Evolutionary conservation across 2,113 vertebrate genomes (phyloP).

Genomic region (Heloderma charlesbogerti): DNA sequence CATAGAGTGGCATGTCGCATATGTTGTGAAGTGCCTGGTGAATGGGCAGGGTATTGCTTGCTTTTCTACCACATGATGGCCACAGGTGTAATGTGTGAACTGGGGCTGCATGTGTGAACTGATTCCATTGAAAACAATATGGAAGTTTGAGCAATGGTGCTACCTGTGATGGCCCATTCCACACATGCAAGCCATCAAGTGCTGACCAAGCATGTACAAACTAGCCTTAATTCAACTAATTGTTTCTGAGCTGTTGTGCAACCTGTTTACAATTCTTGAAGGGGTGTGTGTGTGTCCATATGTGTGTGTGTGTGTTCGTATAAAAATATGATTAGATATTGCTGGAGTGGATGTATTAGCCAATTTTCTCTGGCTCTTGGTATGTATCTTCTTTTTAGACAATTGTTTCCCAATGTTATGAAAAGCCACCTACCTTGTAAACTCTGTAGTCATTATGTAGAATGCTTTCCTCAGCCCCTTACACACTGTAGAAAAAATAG

Average conservation of each 20-base stretch:
- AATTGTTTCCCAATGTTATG: constrained; percentile 18
- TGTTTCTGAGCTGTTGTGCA: not conserved
- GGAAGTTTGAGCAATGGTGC: not conserved
- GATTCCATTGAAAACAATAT: not conserved
- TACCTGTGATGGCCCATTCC: not conserved
- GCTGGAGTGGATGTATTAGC: not conserved
- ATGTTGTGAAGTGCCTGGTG: not conserved
- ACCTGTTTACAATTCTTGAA: not conserved
- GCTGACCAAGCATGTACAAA: not conserved
- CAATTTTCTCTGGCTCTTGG: not conserved
- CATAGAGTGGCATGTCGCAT: not conserved
- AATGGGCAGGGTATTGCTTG: not conserved
- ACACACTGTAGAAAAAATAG: not conserved
- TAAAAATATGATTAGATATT: not conserved
- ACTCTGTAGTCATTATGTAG: constrained; percentile 38
- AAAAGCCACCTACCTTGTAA: constrained; percentile 37
- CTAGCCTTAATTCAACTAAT: not conserved
- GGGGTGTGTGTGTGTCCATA: not conserved
- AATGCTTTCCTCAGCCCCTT: not conserved
- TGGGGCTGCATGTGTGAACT: not conserved
- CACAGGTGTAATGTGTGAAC: not conserved
- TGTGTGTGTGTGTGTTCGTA: too few species aligned
- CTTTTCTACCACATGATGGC: not conserved
- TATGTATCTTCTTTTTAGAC: not conserved
- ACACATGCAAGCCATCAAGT: not conserved